Evolutionary conservation across 2,797 vertebrate genomes (phyloP).

Genomic region (Pyrocephalus nanus): DNA sequence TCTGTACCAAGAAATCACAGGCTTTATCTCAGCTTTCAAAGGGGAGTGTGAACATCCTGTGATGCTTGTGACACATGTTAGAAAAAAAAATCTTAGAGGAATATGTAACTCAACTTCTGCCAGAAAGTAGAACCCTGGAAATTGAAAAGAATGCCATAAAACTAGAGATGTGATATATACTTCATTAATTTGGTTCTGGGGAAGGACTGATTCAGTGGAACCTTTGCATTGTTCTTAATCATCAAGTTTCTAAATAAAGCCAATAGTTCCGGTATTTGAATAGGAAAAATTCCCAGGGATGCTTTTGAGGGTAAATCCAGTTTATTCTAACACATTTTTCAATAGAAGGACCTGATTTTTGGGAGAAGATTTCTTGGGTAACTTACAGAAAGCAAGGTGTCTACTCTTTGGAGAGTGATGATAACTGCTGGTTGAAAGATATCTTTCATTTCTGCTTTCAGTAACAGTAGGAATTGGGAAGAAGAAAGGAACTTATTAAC

Average conservation of each 20-base stretch:
- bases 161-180: background rate
- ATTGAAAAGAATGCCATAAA: background rate
- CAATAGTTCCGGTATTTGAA: background rate
- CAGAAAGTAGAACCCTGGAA: background rate
- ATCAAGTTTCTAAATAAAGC: background rate
- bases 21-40: background rate
- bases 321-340: background rate
- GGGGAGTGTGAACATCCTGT: background rate
- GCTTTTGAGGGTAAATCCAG: background rate
- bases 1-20: slow-evolving; percentile 1
- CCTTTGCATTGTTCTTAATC: background rate
- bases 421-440: background rate
- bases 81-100: background rate
- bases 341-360: background rate
- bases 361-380: background rate
- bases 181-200: background rate
- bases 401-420: background rate
- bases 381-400: background rate
- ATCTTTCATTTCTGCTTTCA: background rate
- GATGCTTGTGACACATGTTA: background rate
- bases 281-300: background rate
- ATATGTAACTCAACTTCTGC: background rate
- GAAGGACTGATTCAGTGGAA: background rate
- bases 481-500: background rate
- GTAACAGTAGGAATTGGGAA: background rate